Percentiles rank a stretch among this genome's conserved stretches.
Conservation (phyloP, 2,888 invertebrate genomes). For the Phengaris alcon region DNA sequence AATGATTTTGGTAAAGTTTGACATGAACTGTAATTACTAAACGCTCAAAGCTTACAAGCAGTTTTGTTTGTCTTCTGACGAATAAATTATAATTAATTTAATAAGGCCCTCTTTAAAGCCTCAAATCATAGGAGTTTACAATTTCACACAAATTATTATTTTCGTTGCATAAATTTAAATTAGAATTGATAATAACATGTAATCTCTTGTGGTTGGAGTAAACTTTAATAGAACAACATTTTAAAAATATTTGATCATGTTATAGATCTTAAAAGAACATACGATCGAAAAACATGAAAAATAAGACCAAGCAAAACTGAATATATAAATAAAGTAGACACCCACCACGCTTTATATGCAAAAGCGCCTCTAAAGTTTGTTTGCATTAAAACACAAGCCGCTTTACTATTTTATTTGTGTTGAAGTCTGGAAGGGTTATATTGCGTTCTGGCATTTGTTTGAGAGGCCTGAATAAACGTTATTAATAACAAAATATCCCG, state of each 20-base stretch:
- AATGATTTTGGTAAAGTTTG: slow-evolving; percentile 49
- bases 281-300: slow-evolving; percentile 51
- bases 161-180: neutral
- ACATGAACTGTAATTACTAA: slow-evolving; percentile 57
- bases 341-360: slow-evolving; percentile 80
- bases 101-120: slow-evolving; percentile 51
- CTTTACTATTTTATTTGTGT: slow-evolving; percentile 79
- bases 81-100: slow-evolving; percentile 52
- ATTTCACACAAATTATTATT: slow-evolving; percentile 21
- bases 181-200: slow-evolving; percentile 35
- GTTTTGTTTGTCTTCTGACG: slow-evolving; percentile 73
- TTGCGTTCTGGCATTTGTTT: slow-evolving; percentile 78
- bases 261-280: slow-evolving; percentile 39
- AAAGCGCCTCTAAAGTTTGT: slow-evolving; percentile 80
- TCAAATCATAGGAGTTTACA: slow-evolving; percentile 67
- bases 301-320: slow-evolving; percentile 77
- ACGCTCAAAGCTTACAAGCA: slow-evolving; percentile 71
- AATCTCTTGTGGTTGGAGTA: slow-evolving; percentile 70
- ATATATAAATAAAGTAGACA: slow-evolving; percentile 74
- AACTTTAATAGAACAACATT: slow-evolving; percentile 42
- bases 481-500: slow-evolving; percentile 52
- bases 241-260: slow-evolving; percentile 30
- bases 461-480: slow-evolving; percentile 55
- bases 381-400: slow-evolving; percentile 80
- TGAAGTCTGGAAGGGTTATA: slow-evolving; percentile 77